phyloP scores from a whole-genome alignment of 2,797 vertebrate genomes.

The Propithecus perrieri region DNA sequence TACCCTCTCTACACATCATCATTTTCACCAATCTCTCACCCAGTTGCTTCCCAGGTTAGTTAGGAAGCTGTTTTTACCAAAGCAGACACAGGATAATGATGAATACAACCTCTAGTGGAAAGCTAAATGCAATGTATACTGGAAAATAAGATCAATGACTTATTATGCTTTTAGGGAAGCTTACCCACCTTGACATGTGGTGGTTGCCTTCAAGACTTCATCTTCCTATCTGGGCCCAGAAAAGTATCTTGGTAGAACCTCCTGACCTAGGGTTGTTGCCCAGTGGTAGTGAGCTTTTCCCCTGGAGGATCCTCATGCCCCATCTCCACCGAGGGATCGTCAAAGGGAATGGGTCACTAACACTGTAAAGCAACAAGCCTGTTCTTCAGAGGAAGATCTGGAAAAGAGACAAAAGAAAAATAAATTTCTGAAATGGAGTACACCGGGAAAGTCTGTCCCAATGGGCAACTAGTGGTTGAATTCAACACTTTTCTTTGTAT shows the following conservation, averaged over 20 bases:
- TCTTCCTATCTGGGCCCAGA: background rate
- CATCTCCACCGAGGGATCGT: slow-evolving; percentile 77
- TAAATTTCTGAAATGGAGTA: slow-evolving; percentile 28
- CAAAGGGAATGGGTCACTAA: slow-evolving; percentile 76
- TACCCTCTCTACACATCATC: background rate
- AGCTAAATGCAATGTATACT: background rate
- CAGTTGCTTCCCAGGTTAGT: background rate
- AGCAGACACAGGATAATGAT: slow-evolving; percentile 16
- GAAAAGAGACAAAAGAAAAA: slow-evolving; percentile 62
- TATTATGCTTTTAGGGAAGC: background rate
- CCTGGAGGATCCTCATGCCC: slow-evolving; percentile 78
- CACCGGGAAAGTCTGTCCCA: background rate
- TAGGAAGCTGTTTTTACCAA: slow-evolving; percentile 23
- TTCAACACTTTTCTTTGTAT: slow-evolving; percentile 21
- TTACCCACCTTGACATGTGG: slow-evolving; percentile 42
- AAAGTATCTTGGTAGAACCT: background rate
- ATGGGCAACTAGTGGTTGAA: background rate
- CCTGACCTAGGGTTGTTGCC: slow-evolving; percentile 58
- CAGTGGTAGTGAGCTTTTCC: slow-evolving; percentile 74
- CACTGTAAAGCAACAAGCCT: slow-evolving; percentile 68
- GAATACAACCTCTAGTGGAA: slow-evolving; percentile 5
- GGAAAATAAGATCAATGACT: background rate
- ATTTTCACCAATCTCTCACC: background rate
- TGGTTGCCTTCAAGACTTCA: slow-evolving; percentile 11
- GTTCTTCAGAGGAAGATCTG: slow-evolving; percentile 60